A percentile compares a stretch with the other conserved stretches of the same genome.
Evolutionary conservation across 2,888 invertebrate species (phyloP).

Genomic region (Coecobrya sp.): DNA sequence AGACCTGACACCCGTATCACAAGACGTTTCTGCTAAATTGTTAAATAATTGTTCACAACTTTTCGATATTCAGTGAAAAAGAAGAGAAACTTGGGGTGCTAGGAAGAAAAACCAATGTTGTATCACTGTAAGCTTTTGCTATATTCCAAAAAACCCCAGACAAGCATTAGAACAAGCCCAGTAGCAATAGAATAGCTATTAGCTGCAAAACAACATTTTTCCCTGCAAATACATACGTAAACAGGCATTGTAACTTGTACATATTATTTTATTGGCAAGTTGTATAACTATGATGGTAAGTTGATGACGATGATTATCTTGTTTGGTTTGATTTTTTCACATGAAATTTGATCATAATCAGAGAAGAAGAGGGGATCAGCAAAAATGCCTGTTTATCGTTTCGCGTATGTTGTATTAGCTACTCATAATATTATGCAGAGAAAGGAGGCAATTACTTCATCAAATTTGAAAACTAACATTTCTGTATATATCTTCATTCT

Average conservation of each 20-base stretch:
- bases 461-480: constrained; percentile 48
- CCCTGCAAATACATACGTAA: constrained; percentile 46
- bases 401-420: constrained; percentile 31
- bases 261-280: constrained; percentile 57
- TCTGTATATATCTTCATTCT: constrained; percentile 45
- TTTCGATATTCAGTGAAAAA: constrained; percentile 40
- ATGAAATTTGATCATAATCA: constrained; percentile 76
- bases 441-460: constrained; percentile 75
- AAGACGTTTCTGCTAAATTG: constrained; percentile 35
- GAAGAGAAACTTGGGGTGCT: not conserved
- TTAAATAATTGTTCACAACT: constrained; percentile 68
- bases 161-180: constrained; percentile 45
- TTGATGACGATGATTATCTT: constrained; percentile 76
- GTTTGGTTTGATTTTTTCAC: constrained; percentile 74
- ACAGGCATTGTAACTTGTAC: constrained; percentile 42
- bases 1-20: constrained; percentile 26
- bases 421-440: constrained; percentile 38
- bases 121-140: not conserved
- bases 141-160: constrained; percentile 15
- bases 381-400: constrained; percentile 13
- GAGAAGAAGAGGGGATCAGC: not conserved
- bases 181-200: constrained; percentile 63
- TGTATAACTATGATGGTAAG: constrained; percentile 51
- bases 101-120: not conserved
- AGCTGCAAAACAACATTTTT: constrained; percentile 72